Evolutionary conservation across 1,140 invertebrate genomes (phyloP), one percentile per base, ranked within the genome.

Genomic region (Atopsyche davidsoni): DNA sequence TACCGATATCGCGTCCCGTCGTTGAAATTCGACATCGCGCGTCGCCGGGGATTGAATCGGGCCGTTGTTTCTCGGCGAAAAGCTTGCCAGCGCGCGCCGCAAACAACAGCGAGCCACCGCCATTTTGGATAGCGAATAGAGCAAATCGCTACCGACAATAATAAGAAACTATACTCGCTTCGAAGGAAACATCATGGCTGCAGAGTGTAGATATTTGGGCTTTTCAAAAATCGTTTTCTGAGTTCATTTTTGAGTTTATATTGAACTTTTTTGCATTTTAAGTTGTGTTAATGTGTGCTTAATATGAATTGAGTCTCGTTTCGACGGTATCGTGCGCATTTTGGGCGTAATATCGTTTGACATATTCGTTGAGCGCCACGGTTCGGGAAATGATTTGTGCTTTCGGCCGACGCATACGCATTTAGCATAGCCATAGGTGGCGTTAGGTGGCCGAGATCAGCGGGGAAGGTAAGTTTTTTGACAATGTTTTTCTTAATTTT

Each of bases 41-140:
- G 61, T 59, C 45, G 63, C 55, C 64, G 68, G 68, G 69, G 68
- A 69, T 65, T 64, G 54, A 63, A 68, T 70, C 61, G 62, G 60
- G 50, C 55, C 60, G 60, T 55, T 61, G 68, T 70, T 72, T 69
- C 67, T 64, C 55, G n/a, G 55, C 55, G 64, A 72, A 73, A 73
- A 46, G 67, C 63, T 61, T 64, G 64, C 62, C 60, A 64, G 67
- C 70, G 69, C 62, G 67, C 66, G 65, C 66, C 35, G 66, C 62
- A 62, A 67, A 63, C 69, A 67, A 66, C 70, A 69, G 67, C 65
- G 69, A 66, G 69, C 66, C 59, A 69, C 67, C 70, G 70, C 70
- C 70, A 73, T 73, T 70, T 73, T 73, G 70, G 72, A 73, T 73
- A 73, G 70, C 69, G 70, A 73, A 71, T 72, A 72, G 70, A 73